Evolutionary conservation across 1,140 invertebrate species (phyloP).

Genomic region (Drosophila trapezifrons): DNA sequence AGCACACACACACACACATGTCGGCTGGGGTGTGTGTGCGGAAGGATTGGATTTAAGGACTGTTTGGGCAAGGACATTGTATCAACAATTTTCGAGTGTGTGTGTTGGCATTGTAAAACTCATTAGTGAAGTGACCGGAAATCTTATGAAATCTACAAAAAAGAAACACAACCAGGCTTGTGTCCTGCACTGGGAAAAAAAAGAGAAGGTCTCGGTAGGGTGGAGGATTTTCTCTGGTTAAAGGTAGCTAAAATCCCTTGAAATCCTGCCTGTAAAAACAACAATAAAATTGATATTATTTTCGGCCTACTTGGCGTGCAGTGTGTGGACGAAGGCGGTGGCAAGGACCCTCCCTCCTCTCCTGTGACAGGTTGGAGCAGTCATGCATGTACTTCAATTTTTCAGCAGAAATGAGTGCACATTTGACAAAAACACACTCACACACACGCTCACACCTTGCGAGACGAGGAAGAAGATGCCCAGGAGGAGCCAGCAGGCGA

Average conservation of each 20-base stretch:
- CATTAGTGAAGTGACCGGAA: conserved; percentile 81
- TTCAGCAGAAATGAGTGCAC: conserved; percentile 80
- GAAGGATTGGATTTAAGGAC: conserved; percentile 49
- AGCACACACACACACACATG: conserved; percentile 41
- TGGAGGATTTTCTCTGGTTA: no score
- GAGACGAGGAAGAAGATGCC: conserved; percentile 23
- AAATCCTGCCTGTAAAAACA: not conserved
- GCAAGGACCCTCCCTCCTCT: not conserved
- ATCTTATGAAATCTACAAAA: conserved; percentile 72
- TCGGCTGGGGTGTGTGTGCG: conserved; percentile 2
- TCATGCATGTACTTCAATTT: conserved; percentile 82
- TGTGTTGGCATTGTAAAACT: conserved; percentile 75
- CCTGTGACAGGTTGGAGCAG: conserved; percentile 58
- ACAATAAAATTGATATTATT: not conserved
- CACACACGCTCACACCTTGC: conserved; percentile 55
- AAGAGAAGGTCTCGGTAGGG: no score
- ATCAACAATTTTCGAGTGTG: conserved; percentile 60
- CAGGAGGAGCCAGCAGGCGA: conserved; percentile 36
- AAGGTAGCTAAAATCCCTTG: no score
- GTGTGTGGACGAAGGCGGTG: not conserved
- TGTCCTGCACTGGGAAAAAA: not conserved
- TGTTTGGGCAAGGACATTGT: conserved; percentile 57
- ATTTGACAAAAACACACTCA: conserved; percentile 69
- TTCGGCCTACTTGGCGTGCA: not conserved
- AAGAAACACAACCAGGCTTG: conserved; percentile 32